Base-by-base conservation (phyloP, 2,113 vertebrate species). In the Etia nguti region DNA sequence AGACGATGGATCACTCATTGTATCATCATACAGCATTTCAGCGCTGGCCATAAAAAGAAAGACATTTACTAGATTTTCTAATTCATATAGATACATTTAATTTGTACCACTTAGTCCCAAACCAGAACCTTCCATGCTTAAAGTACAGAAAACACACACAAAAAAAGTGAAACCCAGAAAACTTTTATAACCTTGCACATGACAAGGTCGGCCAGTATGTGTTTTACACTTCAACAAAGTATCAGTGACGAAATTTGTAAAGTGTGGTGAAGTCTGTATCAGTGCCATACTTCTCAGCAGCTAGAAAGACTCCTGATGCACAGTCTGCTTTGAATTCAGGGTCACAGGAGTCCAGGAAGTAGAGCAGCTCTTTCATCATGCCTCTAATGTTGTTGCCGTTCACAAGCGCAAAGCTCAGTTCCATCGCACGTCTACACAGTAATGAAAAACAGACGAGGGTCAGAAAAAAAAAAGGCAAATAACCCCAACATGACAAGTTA, bases 331-430 rank as follows among this genome's bases (percentile, higher is more conserved):
- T 99, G 96, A 99, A 99, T 91, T 99, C 99, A 16, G 98, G 98
- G 95, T 99, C 99, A 95, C 99, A 99, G 6, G 98, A 99, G 95
- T 99, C 99, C 93, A 99, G 95, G 95, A 99, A 99, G 96, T 99
- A 99, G 80, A 99, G 97, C 89, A 99, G 96, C 93, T 99, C 99
- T 94, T 99, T 99, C 99, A 99, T 99, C 99, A 99, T 99, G 86
- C 99, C 99, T 94, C 99, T 97, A 68, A 99, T 98, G 94, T 99
- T 99, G 96, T 99, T 99, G 60, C 98, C 99, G 56, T 99, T 99
- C 88, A 99, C 98, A 62, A 99, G 96, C 85, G 99, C 98, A 88
- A 99, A 99, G 95, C 99, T 99, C 91, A 99, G 97, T 86, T 99
- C 99, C 99, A 99, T 99, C 43, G 99, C 99, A 93, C 98, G 98